Evolutionary conservation across 1,140 invertebrate species (phyloP).

Genomic region (Euwallacea fornicatus): DNA sequence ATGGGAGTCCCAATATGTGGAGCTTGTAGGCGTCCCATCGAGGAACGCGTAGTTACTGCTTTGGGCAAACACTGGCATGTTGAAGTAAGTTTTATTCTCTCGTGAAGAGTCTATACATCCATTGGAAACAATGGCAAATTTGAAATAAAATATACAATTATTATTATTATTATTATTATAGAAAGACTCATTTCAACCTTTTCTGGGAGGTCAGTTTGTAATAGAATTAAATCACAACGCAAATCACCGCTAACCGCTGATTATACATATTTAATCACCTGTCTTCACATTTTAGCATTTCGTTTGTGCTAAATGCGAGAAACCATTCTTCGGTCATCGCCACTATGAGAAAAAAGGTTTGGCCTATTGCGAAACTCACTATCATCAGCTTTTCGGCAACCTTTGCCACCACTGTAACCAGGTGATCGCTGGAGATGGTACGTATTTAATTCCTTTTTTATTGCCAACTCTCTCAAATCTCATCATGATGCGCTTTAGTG

Average conservation of each 20-base stretch:
- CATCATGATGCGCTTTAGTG: slow-evolving; percentile 65
- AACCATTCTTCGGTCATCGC: slow-evolving; percentile 97
- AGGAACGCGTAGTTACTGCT: slow-evolving; percentile 95
- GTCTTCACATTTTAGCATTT: slow-evolving; percentile 74
- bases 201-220: too few species aligned
- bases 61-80: slow-evolving; percentile 99
- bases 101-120: too few species aligned
- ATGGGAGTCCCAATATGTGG: slow-evolving; percentile 99
- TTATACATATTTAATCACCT: too few species aligned
- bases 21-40: slow-evolving; percentile 93
- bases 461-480: slow-evolving; percentile 39
- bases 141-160: too few species aligned
- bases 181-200: too few species aligned
- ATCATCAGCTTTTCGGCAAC: slow-evolving; percentile 98
- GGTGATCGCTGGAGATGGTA: slow-evolving; percentile 96
- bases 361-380: slow-evolving; percentile 99
- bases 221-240: too few species aligned
- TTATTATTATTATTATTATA: too few species aligned
- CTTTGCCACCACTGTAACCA: slow-evolving; percentile 98
- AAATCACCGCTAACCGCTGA: too few species aligned
- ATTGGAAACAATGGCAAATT: too few species aligned
- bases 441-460: slow-evolving; percentile 44
- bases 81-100: slow-evolving; percentile 62
- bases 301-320: slow-evolving; percentile 99
- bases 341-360: slow-evolving; percentile 99